These are phyloP conservation scores for Beroe forskalii DNA, from an alignment of 37 sponge, comb jelly and placozoan genomes.

Conservation along the genomic window DNA sequence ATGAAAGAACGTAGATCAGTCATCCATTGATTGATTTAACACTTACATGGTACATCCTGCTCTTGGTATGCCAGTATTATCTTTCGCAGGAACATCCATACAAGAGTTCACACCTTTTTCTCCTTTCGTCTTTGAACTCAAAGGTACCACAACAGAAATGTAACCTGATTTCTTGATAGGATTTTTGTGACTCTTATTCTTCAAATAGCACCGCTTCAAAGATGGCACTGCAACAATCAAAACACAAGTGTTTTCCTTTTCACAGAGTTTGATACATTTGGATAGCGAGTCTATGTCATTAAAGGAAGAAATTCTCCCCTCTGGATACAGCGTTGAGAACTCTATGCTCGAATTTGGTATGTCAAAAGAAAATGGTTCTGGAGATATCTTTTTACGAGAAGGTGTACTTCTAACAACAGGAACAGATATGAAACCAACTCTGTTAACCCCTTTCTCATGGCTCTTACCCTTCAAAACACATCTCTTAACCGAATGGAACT, in stretches of 20 bases:
- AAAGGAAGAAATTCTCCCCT: background rate
- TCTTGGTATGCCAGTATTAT: no score
- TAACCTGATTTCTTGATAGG: background rate
- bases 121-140: no score
- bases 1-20: no score
- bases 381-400: background rate
- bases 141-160: background rate
- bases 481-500: no score
- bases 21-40: no score
- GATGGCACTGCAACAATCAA: background rate
- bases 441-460: no score
- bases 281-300: background rate
- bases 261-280: conserved; percentile 2
- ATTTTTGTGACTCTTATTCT: background rate
- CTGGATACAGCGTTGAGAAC: background rate
- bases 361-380: background rate
- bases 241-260: background rate
- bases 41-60: no score
- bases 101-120: background rate
- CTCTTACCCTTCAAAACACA: no score
- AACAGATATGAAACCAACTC: no score
- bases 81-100: background rate
- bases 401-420: no score
- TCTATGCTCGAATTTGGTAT: background rate
- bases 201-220: background rate